phyloP scores from a whole-genome alignment of 2,888 invertebrate genomes.

The Aphidius colemani region DNA sequence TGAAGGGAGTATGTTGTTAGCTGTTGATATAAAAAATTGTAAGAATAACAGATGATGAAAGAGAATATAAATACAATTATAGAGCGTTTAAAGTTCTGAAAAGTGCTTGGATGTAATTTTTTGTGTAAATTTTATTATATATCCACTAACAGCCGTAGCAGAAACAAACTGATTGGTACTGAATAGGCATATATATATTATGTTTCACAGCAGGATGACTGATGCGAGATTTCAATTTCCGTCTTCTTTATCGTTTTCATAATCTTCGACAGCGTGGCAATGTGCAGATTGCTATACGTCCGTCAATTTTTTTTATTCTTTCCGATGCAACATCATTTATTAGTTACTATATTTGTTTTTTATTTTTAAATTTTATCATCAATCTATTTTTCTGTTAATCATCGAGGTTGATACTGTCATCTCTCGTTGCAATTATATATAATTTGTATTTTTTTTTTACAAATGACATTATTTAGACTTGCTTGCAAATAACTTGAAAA shows the following conservation, averaged over 20 bases:
- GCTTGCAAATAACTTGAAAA: background rate
- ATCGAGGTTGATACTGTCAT: background rate
- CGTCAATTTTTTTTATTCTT: conserved; percentile 33
- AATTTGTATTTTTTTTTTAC: background rate
- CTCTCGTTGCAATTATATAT: background rate
- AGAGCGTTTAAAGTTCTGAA: background rate
- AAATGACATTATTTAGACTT: conserved; percentile 7
- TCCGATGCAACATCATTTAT: conserved; percentile 9
- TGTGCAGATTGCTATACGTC: conserved; percentile 31
- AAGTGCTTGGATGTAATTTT: background rate
- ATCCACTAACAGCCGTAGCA: conserved; percentile 17
- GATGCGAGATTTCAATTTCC: conserved; percentile 57
- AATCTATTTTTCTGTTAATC: background rate
- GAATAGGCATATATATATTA: conserved; percentile 33
- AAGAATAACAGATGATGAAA: background rate
- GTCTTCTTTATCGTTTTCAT: conserved; percentile 52
- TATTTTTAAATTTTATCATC: background rate
- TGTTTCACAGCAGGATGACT: conserved; percentile 51
- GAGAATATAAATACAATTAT: background rate
- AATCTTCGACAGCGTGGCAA: conserved; percentile 47
- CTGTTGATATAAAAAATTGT: no score
- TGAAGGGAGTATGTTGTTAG: no score
- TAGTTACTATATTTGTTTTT: background rate
- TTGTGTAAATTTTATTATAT: conserved; percentile 8
- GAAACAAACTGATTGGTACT: conserved; percentile 31